Conservation (phyloP, 2,888 invertebrate species). For the Tryphoninae sp. region DNA sequence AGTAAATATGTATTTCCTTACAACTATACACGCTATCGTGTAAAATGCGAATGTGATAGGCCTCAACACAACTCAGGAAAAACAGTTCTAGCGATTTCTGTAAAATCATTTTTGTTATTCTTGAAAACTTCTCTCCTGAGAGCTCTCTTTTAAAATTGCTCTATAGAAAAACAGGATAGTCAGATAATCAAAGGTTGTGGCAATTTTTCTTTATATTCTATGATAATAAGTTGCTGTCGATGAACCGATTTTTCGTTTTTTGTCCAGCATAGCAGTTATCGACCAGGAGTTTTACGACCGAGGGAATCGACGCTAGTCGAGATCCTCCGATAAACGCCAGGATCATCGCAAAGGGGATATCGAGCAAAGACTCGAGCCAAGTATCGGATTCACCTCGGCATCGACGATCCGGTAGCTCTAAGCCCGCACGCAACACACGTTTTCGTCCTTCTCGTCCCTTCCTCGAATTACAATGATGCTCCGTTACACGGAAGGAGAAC, state of each 20-base stretch:
- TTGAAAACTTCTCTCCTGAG: too few species aligned
- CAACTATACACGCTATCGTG: conserved; percentile 1
- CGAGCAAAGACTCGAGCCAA: conserved; percentile 10
- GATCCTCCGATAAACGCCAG: conserved; percentile 29
- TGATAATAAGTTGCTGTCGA: neutral
- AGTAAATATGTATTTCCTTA: conserved; percentile 47
- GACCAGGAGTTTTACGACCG: neutral
- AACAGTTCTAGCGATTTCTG: too few species aligned
- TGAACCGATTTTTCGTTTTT: neutral
- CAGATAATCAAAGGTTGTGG: neutral
- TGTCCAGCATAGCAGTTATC: neutral
- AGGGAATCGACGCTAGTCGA: conserved; percentile 7
- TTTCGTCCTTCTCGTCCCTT: conserved; percentile 45
- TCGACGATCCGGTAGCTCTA: conserved; percentile 63
- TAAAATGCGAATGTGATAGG: too few species aligned
- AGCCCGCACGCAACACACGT: conserved; percentile 62
- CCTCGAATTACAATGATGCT: conserved; percentile 57
- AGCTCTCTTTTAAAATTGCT: too few species aligned
- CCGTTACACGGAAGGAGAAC: conserved; percentile 57
- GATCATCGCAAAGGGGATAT: neutral
- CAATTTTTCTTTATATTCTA: neutral
- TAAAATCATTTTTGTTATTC: too few species aligned
- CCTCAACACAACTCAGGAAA: too few species aligned
- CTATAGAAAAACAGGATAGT: too few species aligned
- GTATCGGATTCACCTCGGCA: conserved; percentile 49